Conservation (phyloP, 2,888 invertebrate genomes). For the Exocentrus adspersus region DNA sequence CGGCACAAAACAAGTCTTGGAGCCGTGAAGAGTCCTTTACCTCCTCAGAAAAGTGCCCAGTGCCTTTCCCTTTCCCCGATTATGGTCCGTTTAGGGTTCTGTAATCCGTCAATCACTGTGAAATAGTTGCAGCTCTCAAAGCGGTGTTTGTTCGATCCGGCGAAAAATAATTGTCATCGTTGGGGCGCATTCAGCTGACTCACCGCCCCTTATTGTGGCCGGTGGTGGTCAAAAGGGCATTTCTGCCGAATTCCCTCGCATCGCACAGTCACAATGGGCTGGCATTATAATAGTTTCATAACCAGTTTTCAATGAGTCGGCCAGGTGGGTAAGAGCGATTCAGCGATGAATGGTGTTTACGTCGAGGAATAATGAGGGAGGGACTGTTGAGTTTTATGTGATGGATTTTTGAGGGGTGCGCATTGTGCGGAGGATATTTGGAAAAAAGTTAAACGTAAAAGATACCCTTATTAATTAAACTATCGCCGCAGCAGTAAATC, state of each 20-base stretch:
- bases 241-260: conserved; percentile 3
- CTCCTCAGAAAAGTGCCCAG: no score
- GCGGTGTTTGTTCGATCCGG: neutral
- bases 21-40: no score
- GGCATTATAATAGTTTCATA: conserved; percentile 11
- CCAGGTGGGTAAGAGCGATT: conserved; percentile 18
- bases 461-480: no score
- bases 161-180: conserved; percentile 17
- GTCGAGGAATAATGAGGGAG: neutral
- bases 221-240: conserved; percentile 10
- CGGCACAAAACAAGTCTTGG: no score
- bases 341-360: conserved; percentile 5
- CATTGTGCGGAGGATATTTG: no score
- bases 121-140: neutral
- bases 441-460: no score
- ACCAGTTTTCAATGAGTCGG: conserved; percentile 18
- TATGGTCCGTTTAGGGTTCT: neutral
- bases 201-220: conserved; percentile 11
- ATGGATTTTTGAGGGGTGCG: no score
- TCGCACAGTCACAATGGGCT: neutral
- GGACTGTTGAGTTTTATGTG: neutral
- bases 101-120: neutral
- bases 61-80: no score
- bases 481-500: no score
- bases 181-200: conserved; percentile 8